These are phyloP conservation scores for Polypedilum vanderplanki DNA, from an alignment of 1,140 invertebrate genomes.

Conservation along the genomic window DNA sequence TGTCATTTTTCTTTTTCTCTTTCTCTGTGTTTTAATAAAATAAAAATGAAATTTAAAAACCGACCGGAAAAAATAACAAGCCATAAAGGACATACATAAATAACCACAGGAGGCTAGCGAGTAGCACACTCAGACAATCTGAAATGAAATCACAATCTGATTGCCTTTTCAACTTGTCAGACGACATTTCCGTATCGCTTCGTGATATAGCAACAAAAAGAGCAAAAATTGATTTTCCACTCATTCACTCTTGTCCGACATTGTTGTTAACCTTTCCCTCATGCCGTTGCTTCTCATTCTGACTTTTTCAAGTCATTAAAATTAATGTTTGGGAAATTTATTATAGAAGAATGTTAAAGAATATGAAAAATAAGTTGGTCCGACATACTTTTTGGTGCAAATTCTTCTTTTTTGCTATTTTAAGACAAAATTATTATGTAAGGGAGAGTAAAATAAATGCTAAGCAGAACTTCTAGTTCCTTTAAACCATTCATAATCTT, in stretches of 20 bases:
- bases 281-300: background rate
- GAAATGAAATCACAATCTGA: background rate
- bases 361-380: too few species aligned
- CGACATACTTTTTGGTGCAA: too few species aligned
- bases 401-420: too few species aligned
- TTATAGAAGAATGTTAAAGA: background rate
- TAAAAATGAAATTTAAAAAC: background rate
- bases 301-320: constrained; percentile 3
- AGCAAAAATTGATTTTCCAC: background rate
- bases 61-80: constrained; percentile 8
- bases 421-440: too few species aligned
- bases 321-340: background rate
- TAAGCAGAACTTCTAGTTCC: too few species aligned
- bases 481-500: too few species aligned
- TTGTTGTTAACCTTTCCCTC: constrained; percentile 1
- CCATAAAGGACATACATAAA: constrained; percentile 5
- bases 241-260: background rate
- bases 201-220: background rate
- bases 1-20: background rate
- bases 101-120: background rate
- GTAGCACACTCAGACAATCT: background rate
- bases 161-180: constrained; percentile 9
- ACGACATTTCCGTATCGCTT: background rate
- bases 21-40: background rate
- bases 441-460: too few species aligned